Conservation (phyloP, 2,113 vertebrate genomes). For the Zosterops pallidus region DNA sequence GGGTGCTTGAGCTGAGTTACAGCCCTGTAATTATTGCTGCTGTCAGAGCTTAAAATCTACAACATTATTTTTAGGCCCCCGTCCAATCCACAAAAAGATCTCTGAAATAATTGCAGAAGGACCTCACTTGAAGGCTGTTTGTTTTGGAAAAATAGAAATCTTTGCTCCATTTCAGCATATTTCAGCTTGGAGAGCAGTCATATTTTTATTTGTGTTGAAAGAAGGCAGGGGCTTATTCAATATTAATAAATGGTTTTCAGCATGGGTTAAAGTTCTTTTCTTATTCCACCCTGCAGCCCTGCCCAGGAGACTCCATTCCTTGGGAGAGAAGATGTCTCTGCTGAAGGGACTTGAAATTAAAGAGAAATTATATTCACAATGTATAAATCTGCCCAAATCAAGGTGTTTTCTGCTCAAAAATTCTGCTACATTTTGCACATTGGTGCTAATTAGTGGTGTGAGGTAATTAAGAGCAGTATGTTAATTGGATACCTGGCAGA, state of each 20-base stretch:
- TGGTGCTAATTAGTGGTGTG: not conserved
- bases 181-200: not conserved
- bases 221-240: not conserved
- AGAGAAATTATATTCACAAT: not conserved
- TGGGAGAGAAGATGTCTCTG: not conserved
- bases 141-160: constrained; percentile 49
- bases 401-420: not conserved
- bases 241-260: not conserved
- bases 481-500: not conserved
- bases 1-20: not conserved
- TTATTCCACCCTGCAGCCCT: not conserved
- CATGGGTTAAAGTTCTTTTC: not conserved
- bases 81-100: not conserved
- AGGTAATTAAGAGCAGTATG: not conserved
- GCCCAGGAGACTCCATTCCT: not conserved
- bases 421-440: not conserved
- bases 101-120: not conserved
- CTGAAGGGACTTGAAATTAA: not conserved
- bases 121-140: constrained; percentile 12
- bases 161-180: not conserved
- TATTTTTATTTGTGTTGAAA: not conserved
- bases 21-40: not conserved
- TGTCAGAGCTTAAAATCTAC: not conserved
- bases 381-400: not conserved
- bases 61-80: not conserved